These are phyloP conservation scores for Sula dactylatra DNA, from an alignment of 2,113 vertebrate species.

Conservation along the genomic window DNA sequence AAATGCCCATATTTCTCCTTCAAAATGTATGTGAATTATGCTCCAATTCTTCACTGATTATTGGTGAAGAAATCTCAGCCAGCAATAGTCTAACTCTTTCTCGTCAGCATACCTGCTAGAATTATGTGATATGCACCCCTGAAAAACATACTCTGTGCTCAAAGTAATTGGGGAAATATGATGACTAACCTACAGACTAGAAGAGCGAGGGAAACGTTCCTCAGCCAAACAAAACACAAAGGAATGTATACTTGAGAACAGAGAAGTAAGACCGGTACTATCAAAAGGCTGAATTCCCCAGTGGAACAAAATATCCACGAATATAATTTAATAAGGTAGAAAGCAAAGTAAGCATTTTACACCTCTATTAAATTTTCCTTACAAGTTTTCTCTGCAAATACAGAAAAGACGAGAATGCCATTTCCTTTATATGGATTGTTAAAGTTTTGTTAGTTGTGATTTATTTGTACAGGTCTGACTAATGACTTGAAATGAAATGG, in stretches of 20 bases:
- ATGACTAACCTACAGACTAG: background rate
- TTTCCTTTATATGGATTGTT: slow-evolving; percentile 37
- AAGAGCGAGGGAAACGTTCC: background rate
- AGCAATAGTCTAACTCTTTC: background rate
- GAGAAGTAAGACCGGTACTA: background rate
- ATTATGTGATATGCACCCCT: background rate
- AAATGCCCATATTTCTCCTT: background rate
- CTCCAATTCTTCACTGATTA: background rate
- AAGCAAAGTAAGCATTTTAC: slow-evolving; percentile 61
- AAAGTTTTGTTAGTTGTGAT: slow-evolving; percentile 52
- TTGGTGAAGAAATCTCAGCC: background rate
- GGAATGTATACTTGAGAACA: slow-evolving; percentile 6
- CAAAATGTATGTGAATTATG: background rate
- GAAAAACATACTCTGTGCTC: background rate
- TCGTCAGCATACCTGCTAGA: background rate
- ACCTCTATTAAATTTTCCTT: slow-evolving; percentile 44
- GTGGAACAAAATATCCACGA: slow-evolving; percentile 19
- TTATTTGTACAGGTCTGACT: slow-evolving; percentile 55
- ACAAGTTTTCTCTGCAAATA: slow-evolving; percentile 34
- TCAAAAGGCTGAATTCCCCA: background rate
- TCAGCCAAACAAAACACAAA: slow-evolving; percentile 36
- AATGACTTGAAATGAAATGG: slow-evolving; percentile 53
- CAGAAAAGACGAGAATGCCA: background rate
- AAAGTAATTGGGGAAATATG: background rate
- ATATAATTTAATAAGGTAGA: slow-evolving; percentile 46